phyloP scores from a whole-genome alignment of 2,888 invertebrate genomes.

The Zygogramma bicolorata region DNA sequence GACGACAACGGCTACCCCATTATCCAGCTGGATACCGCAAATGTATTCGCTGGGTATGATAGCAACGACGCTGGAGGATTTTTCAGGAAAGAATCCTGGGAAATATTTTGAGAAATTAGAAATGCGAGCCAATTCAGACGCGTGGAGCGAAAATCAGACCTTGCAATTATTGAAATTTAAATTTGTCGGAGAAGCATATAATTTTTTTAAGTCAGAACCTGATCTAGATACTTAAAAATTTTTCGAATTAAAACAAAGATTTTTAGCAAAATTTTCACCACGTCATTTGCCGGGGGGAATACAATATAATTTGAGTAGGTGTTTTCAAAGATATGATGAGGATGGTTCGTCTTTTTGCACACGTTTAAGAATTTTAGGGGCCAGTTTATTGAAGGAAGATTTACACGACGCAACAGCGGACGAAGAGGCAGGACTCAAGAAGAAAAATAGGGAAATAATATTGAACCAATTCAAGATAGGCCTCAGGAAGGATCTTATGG shows the following conservation, averaged over 20 bases:
- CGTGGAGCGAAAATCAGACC: constrained; percentile 8
- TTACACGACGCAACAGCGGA: too few relatives aligned
- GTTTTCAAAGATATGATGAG: too few relatives aligned
- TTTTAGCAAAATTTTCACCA: too few relatives aligned
- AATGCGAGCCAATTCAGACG: constrained; percentile 8
- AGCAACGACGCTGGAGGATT: neutral
- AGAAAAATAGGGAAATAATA: neutral
- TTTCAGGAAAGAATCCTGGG: neutral
- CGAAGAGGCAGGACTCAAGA: neutral
- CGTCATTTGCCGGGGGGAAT: too few relatives aligned
- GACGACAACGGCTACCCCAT: too few relatives aligned
- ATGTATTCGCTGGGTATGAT: neutral
- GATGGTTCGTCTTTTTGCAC: too few relatives aligned
- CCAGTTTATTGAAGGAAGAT: too few relatives aligned
- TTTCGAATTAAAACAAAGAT: too few relatives aligned
- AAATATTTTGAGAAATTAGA: constrained; percentile 20
- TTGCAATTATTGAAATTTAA: constrained; percentile 20
- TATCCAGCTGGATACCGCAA: neutral
- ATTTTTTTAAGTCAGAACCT: constrained; percentile 19
- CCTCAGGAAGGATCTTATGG: too few relatives aligned
- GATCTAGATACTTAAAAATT: neutral
- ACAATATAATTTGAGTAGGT: too few relatives aligned
- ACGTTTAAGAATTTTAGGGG: too few relatives aligned
- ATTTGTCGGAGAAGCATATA: constrained; percentile 15
- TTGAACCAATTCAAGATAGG: too few relatives aligned